Percentiles rank a stretch among this genome's conserved stretches.
These are phyloP conservation scores for Accipiter virgatus DNA, from an alignment of 2,113 vertebrate species.

Conservation along the genomic window DNA sequence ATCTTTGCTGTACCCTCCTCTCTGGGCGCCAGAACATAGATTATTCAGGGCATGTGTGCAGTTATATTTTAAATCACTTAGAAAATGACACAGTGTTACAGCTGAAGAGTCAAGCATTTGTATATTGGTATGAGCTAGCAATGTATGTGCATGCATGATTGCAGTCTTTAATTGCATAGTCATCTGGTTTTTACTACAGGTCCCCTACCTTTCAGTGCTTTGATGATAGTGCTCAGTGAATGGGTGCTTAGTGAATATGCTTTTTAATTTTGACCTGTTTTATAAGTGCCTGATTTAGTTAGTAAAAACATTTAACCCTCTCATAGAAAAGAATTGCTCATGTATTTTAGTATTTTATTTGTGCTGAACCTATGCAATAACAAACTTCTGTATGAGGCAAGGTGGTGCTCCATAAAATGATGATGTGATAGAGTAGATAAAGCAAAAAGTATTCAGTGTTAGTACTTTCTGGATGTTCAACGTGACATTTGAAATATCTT, in stretches of 20 bases:
- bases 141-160: background rate
- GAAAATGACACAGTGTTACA: rapidly evolving
- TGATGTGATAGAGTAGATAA: background rate
- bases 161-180: background rate
- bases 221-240: background rate
- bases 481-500: background rate
- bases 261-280: background rate
- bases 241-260: background rate
- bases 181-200: background rate
- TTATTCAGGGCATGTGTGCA: background rate
- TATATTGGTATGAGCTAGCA: background rate
- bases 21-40: background rate
- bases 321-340: rapidly evolving
- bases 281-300: background rate
- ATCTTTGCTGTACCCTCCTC: background rate
- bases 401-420: background rate
- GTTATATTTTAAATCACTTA: rapidly evolving
- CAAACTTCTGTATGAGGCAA: background rate
- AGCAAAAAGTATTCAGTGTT: background rate
- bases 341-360: background rate
- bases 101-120: background rate
- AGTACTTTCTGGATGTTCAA: background rate
- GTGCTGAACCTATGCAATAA: background rate
- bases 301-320: background rate
- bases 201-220: background rate